Evolutionary conservation across 2,888 invertebrate genomes (phyloP).

Genomic region (Lymantria dispar): DNA sequence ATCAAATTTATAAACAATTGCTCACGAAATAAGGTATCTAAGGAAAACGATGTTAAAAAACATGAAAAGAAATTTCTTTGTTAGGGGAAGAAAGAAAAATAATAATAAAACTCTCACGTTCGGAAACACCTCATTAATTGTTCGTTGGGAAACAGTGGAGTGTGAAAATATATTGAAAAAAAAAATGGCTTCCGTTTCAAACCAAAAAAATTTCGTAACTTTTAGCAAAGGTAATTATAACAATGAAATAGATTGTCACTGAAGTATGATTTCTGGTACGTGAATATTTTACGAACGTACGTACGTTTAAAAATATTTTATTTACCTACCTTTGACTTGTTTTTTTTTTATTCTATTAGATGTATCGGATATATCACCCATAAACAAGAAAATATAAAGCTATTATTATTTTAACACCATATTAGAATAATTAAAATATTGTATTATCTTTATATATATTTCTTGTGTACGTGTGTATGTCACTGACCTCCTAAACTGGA

Average conservation of each 20-base stretch:
- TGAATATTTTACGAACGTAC: too few species aligned
- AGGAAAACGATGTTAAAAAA: slow-evolving; percentile 7
- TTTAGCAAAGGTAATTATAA: slow-evolving; percentile 17
- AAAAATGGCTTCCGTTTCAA: slow-evolving; percentile 9
- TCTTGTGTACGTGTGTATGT: too few species aligned
- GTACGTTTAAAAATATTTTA: too few species aligned
- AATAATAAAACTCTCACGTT: slow-evolving; percentile 1
- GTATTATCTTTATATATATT: too few species aligned
- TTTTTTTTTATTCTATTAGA: too few species aligned
- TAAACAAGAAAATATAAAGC: too few species aligned
- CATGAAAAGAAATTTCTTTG: slow-evolving; percentile 7
- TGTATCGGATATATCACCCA: too few species aligned
- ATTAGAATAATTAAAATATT: too few species aligned
- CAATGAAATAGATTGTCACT: slow-evolving; percentile 10
- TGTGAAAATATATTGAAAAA: slow-evolving; percentile 14
- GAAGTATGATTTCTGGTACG: too few species aligned
- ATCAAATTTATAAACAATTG: slow-evolving; percentile 2
- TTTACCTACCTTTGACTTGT: too few species aligned
- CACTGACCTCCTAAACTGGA: too few species aligned
- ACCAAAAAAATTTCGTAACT: slow-evolving; percentile 20
- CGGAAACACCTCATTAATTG: slow-evolving; percentile 22
- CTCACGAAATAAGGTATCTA: slow-evolving; percentile 8
- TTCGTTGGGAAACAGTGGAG: slow-evolving; percentile 13
- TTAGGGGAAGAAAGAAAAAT: slow-evolving; percentile 5
- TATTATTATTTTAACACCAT: too few species aligned